These are phyloP conservation scores for Sphaerophoria rueppellii DNA, from an alignment of 2,888 invertebrate species.

Conservation along the genomic window DNA sequence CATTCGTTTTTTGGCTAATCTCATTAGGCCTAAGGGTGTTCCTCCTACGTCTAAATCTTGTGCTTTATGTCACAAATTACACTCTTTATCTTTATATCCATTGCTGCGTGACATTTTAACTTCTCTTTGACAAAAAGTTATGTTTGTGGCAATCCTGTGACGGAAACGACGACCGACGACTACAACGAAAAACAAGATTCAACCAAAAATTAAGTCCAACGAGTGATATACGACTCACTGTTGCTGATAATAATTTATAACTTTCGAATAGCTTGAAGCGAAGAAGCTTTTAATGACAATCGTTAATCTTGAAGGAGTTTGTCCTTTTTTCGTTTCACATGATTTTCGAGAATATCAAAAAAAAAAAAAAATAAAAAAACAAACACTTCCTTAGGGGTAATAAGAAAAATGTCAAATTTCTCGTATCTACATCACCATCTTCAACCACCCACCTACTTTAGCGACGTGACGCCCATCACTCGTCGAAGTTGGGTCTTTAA, in stretches of 20 bases:
- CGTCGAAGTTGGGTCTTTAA: conserved; percentile 33
- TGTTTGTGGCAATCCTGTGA: conserved; percentile 12
- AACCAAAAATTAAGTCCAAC: conserved; percentile 22
- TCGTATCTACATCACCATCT: not conserved
- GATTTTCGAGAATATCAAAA: conserved; percentile 1
- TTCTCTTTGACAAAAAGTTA: conserved; percentile 25
- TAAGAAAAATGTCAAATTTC: conserved; percentile 42
- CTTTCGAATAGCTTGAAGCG: conserved; percentile 43
- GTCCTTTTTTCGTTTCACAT: not conserved
- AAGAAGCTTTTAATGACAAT: conserved; percentile 56
- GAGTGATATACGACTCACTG: conserved; percentile 65
- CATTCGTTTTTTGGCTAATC: conserved; percentile 55
- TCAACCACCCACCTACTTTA: not conserved
- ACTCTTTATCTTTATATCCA: conserved; percentile 11
- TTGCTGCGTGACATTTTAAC: conserved; percentile 44
- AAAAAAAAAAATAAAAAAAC: not conserved
- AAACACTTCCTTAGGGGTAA: conserved; percentile 45
- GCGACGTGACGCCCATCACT: too few species aligned
- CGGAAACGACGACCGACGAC: not conserved
- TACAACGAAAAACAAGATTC: too few species aligned
- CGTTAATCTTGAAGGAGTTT: conserved; percentile 59
- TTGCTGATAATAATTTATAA: conserved; percentile 71
- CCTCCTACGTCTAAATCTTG: conserved; percentile 27
- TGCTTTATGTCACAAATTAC: conserved; percentile 53
- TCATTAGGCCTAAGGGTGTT: conserved; percentile 55